A percentile compares a stretch with the other conserved stretches of the same genome.
Evolutionary conservation across 2,888 invertebrate genomes (phyloP).

Genomic region (Orchestes rusci): DNA sequence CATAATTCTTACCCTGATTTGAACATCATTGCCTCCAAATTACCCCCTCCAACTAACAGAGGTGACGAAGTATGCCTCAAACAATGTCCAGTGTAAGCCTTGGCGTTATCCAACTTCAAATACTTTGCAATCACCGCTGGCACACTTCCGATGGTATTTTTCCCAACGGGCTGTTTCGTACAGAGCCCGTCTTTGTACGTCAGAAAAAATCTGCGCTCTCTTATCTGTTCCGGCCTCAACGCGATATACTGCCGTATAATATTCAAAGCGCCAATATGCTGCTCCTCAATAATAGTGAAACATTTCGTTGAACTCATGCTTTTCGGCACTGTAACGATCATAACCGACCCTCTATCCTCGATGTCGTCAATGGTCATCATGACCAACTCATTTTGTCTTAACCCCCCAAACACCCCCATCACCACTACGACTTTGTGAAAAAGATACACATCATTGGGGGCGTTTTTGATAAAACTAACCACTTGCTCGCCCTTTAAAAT

Average conservation of each 20-base stretch:
- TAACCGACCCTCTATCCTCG: constrained; percentile 21
- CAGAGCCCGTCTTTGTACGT: too few relatives aligned
- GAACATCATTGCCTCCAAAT: too few relatives aligned
- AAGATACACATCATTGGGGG: constrained; percentile 23
- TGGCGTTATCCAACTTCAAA: background rate
- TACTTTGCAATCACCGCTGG: background rate
- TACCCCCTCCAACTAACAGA: too few relatives aligned
- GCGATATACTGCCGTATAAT: constrained; percentile 1
- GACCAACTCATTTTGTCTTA: constrained; percentile 23
- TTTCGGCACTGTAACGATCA: constrained; percentile 22
- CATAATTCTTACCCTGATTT: too few relatives aligned
- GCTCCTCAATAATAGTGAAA: constrained; percentile 26
- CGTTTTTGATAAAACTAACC: constrained; percentile 22
- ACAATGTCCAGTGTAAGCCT: constrained; percentile 2
- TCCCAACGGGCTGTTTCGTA: constrained; percentile 1
- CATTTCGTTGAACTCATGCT: constrained; percentile 15
- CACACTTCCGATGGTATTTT: constrained; percentile 1
- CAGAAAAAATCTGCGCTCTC: constrained; percentile 3
- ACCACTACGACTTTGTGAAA: constrained; percentile 22
- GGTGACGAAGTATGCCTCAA: too few relatives aligned
- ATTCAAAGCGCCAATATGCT: constrained; percentile 16
- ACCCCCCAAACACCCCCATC: constrained; percentile 23
- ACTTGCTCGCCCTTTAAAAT: constrained; percentile 25
- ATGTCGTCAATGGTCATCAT: constrained; percentile 21
- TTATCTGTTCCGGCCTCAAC: constrained; percentile 1